Conservation (phyloP, 2,797 vertebrate genomes). For the Falco peregrinus region DNA sequence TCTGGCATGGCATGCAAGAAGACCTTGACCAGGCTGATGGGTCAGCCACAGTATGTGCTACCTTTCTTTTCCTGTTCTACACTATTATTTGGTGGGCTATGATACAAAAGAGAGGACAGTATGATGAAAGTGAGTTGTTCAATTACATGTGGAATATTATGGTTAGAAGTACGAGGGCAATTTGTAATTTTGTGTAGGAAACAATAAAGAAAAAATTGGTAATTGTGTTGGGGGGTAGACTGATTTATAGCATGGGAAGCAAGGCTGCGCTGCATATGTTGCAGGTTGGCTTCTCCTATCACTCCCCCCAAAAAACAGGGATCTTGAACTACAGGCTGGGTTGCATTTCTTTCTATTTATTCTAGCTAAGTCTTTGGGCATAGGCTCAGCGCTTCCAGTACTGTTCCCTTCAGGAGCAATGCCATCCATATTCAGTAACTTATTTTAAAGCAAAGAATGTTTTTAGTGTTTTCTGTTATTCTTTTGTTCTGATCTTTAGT, state of each 20-base stretch:
- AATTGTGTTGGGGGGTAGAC: neutral
- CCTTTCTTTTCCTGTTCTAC: neutral
- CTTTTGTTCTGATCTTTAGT: conserved; percentile 27
- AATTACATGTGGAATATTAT: neutral
- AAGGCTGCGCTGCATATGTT: neutral
- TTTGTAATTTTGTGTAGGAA: neutral
- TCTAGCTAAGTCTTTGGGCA: neutral
- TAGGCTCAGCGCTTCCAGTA: neutral
- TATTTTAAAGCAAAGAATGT: neutral
- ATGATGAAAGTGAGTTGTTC: neutral
- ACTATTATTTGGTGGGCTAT: neutral
- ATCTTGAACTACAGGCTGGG: neutral
- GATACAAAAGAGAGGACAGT: neutral
- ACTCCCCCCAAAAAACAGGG: neutral
- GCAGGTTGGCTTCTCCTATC: neutral
- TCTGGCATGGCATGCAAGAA: neutral
- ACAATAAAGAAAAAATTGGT: neutral
- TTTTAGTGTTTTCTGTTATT: neutral
- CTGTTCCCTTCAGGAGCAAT: neutral
- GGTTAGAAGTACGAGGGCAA: neutral
- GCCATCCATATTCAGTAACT: neutral
- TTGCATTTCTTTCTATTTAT: neutral
- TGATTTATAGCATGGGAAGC: neutral
- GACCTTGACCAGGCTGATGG: neutral
- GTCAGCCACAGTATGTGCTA: neutral